Evolutionary conservation across 2,797 vertebrate species (phyloP).

Genomic region (Anabas testudineus): DNA sequence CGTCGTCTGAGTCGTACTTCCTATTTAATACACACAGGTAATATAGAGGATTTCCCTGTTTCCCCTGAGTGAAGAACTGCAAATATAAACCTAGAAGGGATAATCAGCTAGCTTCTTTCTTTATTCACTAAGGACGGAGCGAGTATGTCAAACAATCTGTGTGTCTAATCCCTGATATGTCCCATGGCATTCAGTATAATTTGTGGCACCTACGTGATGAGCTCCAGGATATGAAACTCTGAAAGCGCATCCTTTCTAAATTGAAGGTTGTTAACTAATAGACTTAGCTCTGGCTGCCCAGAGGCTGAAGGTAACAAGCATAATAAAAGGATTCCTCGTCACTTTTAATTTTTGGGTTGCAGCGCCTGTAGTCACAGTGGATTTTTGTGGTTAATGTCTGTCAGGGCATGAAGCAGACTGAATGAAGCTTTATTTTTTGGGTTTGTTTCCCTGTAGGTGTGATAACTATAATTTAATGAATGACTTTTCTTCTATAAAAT

Average conservation of each 20-base stretch:
- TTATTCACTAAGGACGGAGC: slow-evolving; percentile 8
- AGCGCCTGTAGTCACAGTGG: slow-evolving; percentile 31
- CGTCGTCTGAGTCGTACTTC: neutral
- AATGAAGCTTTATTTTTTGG: slow-evolving; percentile 26
- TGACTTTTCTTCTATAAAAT: neutral
- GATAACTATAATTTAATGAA: slow-evolving; percentile 17
- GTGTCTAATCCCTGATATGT: slow-evolving; percentile 1
- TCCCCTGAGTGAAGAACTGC: slow-evolving; percentile 1
- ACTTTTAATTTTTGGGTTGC: slow-evolving; percentile 50
- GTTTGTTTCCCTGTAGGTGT: slow-evolving; percentile 22
- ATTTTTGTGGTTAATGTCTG: slow-evolving; percentile 65
- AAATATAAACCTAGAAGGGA: slow-evolving; percentile 13
- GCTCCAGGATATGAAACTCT: slow-evolving; percentile 33
- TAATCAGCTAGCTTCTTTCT: slow-evolving; percentile 7
- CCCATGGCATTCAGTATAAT: neutral
- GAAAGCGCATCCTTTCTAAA: slow-evolving; percentile 41
- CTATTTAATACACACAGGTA: too few relatives aligned
- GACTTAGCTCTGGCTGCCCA: slow-evolving; percentile 4
- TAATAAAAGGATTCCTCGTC: slow-evolving; percentile 53
- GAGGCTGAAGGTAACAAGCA: slow-evolving; percentile 35
- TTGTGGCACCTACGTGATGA: slow-evolving; percentile 8
- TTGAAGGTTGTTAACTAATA: slow-evolving; percentile 60
- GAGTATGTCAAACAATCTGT: slow-evolving; percentile 2
- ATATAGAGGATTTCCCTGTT: neutral
- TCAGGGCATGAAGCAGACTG: slow-evolving; percentile 48